These are phyloP conservation scores for Rotaria magnacalcarata DNA, from an alignment of 2,888 invertebrate genomes.

Conservation along the genomic window DNA sequence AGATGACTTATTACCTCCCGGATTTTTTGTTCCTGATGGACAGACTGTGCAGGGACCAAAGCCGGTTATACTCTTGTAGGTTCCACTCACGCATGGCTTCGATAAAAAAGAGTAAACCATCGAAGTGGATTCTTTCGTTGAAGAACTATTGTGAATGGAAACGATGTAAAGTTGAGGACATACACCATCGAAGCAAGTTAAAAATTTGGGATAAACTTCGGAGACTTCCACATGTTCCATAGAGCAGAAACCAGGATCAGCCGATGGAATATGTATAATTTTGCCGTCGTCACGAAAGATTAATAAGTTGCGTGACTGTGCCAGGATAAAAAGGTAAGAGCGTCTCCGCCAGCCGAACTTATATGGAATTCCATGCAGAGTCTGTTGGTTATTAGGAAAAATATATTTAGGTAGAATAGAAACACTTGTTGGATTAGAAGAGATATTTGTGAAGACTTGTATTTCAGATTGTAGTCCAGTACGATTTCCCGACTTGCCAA, in stretches of 20 bases:
- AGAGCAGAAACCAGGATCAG: not conserved
- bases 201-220: no score
- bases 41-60: not conserved
- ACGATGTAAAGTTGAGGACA: no score
- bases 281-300: not conserved
- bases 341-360: not conserved
- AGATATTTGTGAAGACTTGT: not conserved
- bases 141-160: no score
- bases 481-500: not conserved
- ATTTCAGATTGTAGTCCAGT: not conserved
- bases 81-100: not conserved
- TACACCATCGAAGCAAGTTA: no score
- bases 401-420: no score
- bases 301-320: not conserved
- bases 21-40: slow-evolving; percentile 7
- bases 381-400: slow-evolving; percentile 11
- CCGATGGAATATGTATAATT: not conserved
- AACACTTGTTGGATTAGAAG: no score
- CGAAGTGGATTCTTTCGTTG: no score
- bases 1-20: not conserved
- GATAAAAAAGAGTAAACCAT: not conserved
- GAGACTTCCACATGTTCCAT: not conserved
- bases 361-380: not conserved
- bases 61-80: not conserved
- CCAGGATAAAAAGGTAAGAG: not conserved